Base-by-base conservation (phyloP, 2,888 invertebrate species). In the Cephus spinipes region DNA sequence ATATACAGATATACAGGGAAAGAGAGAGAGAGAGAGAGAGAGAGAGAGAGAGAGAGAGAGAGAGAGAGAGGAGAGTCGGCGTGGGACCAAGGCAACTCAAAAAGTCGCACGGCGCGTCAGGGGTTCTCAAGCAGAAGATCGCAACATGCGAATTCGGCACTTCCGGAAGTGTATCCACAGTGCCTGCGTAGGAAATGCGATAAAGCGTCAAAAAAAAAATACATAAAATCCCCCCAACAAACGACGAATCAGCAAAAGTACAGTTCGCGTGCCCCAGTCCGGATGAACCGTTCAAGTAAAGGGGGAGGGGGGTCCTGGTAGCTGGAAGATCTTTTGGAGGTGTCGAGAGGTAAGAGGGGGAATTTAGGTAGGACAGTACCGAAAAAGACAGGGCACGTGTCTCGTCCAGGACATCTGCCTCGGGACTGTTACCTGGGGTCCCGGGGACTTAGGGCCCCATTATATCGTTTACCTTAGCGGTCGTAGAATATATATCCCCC, bases 101-200 rank as follows among this genome's bases (percentile, higher is more conserved):
- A 91, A 90, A 91, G 91, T 91, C 91, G 89, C 91, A 91, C 90
- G 91, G 87, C 87, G 86, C 84, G 83, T 55, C 90, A 89, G 89
- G 81, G 89, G 87, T 87, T 90, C 90, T 90, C 91, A 90, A 85
- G 77, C 85, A 36, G 79, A 55, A 33, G 15, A n/a, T 23, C 40
- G 32, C 23, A 30, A 30, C 68, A 31, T 30, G 32, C 36, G 55
- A 30, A 23, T 75, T 12, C 31, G 55, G 23, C 68, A n/a, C 12
- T 36, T 33, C 31, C 55, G 75, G 11, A 32, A 55, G 75, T 71
- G 75, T 71, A 15, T 9, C 3, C 71, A 6, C 71, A 15, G 12
- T 31, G 71, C 15, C 32, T 33, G 31, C 12, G 12, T 12, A 15
- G 31, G 11, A 71, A 71, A 71, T 31, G 23, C 32, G 12, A 71